Conservation (phyloP, 2,797 vertebrate genomes). For the Xiphophorus birchmanni region DNA sequence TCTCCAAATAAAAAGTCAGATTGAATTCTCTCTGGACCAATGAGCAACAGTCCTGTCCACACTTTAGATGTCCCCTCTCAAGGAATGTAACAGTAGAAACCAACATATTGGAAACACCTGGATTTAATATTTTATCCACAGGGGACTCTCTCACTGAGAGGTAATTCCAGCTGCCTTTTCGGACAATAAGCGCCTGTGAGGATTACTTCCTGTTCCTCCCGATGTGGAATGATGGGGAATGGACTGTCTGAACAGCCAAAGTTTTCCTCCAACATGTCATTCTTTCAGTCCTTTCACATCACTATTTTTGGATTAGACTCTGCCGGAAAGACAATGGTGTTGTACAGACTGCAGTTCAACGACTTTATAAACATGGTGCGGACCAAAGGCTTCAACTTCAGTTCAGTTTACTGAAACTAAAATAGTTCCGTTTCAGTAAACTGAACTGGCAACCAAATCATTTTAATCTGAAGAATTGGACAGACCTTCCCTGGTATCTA, state of each 20-base stretch:
- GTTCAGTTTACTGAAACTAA: too few species aligned
- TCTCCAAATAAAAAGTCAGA: neutral
- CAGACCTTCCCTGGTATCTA: neutral
- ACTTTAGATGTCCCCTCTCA: neutral
- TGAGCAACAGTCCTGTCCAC: neutral
- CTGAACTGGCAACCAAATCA: neutral
- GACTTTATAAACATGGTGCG: constrained; percentile 98
- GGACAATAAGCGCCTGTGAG: constrained; percentile 44
- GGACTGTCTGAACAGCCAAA: constrained; percentile 91
- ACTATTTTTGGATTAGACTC: constrained; percentile 94
- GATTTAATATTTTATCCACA: too few species aligned
- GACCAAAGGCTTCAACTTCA: constrained; percentile 93
- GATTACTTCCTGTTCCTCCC: constrained; percentile 54
- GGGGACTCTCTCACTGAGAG: constrained; percentile 22
- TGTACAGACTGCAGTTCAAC: constrained; percentile 95
- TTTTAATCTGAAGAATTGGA: neutral
- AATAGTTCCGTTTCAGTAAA: neutral
- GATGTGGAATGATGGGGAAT: constrained; percentile 92
- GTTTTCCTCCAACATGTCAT: constrained; percentile 86
- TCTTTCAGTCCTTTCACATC: constrained; percentile 94
- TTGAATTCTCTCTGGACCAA: neutral
- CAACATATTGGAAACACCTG: neutral
- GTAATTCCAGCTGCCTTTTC: constrained; percentile 42
- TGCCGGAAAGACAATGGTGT: constrained; percentile 95
- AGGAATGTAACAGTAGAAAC: neutral